Conservation (phyloP, 2,888 invertebrate species). For the Gortyna flavago region DNA sequence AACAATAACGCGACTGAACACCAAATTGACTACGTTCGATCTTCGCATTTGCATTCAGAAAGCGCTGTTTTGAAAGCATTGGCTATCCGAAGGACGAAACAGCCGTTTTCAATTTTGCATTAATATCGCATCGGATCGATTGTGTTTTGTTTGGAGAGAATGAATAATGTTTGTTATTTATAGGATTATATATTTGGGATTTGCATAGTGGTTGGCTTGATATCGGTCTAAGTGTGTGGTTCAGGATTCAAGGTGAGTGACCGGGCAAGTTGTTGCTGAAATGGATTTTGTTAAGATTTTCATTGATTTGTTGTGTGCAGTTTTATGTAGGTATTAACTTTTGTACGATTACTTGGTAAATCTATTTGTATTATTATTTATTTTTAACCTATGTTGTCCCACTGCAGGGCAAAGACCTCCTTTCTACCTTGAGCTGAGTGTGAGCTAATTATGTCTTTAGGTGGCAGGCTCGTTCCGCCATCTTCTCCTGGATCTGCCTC, state of each 20-base stretch:
- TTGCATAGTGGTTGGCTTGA: slow-evolving; percentile 20
- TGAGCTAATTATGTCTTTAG: too few species aligned
- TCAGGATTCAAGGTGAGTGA: neutral
- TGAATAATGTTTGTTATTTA: slow-evolving; percentile 60
- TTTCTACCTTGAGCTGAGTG: too few species aligned
- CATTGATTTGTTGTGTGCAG: neutral
- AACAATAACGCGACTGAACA: slow-evolving; percentile 59
- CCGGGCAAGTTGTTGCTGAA: neutral
- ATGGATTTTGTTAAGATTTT: neutral
- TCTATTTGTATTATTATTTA: too few species aligned
- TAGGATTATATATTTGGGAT: slow-evolving; percentile 45
- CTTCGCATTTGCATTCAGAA: slow-evolving; percentile 76
- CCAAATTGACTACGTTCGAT: slow-evolving; percentile 65
- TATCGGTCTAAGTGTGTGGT: neutral
- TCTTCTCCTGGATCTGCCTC: too few species aligned
- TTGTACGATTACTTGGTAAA: neutral
- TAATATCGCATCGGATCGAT: slow-evolving; percentile 69
- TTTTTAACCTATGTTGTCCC: too few species aligned
- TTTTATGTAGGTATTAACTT: neutral
- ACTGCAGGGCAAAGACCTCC: too few species aligned
- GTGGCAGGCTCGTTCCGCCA: too few species aligned
- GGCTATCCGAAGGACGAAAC: slow-evolving; percentile 73
- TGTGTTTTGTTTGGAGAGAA: slow-evolving; percentile 58
- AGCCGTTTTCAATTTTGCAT: slow-evolving; percentile 76
- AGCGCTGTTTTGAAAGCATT: slow-evolving; percentile 75